Evolutionary conservation across 2,888 invertebrate genomes (phyloP).

Genomic region (Papilio demoleus): DNA sequence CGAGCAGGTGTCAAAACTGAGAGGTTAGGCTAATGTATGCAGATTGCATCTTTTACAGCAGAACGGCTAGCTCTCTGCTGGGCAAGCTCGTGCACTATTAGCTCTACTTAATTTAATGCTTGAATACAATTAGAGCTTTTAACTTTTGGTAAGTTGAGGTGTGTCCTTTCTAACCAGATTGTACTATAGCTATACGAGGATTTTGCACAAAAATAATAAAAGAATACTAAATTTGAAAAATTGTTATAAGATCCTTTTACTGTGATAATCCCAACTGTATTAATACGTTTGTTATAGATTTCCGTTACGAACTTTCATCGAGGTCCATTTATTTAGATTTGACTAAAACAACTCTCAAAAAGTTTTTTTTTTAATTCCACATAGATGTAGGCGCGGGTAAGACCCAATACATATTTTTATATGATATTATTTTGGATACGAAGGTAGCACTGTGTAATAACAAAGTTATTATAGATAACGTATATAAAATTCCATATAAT

Average conservation of each 20-base stretch:
- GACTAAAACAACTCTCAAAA: no score
- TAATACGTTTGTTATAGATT: no score
- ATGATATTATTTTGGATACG: neutral
- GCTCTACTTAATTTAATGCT: constrained; percentile 67
- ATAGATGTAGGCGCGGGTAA: no score
- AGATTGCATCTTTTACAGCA: constrained; percentile 74
- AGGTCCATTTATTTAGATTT: no score
- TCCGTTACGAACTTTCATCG: no score
- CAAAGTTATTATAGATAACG: constrained; percentile 35
- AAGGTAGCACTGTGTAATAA: constrained; percentile 20
- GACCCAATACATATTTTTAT: no score
- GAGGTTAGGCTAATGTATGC: constrained; percentile 82
- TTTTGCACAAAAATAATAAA: no score
- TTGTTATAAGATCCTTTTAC: no score
- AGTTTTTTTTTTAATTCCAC: no score
- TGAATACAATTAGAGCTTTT: constrained; percentile 45
- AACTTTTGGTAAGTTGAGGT: neutral
- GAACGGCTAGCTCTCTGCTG: constrained; percentile 35
- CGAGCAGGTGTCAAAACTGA: constrained; percentile 82
- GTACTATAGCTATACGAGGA: neutral
- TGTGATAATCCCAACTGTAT: no score
- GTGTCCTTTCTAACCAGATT: neutral
- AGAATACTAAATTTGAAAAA: no score
- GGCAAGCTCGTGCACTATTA: constrained; percentile 60
- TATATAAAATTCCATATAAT: constrained; percentile 36